Base-by-base conservation (phyloP, 2,888 invertebrate genomes). In the Formica aserva region DNA sequence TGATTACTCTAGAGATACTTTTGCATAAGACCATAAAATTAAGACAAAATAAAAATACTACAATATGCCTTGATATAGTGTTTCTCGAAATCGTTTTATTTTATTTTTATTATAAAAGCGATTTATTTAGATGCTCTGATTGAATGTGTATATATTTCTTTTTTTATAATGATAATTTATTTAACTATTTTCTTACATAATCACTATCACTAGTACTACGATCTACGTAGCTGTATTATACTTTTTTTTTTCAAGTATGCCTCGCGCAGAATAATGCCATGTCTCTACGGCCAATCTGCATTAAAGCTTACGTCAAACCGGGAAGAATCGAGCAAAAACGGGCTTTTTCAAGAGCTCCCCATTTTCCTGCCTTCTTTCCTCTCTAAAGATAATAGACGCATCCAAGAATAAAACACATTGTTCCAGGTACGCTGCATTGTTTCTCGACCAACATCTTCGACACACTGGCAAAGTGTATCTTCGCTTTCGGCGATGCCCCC, bases 371-470 rank as follows among this genome's bases (percentile, higher is more conserved):
- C 60, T 60, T 26, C 60, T 71, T 26, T 32, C 48, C 35, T 71
- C 45, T 72, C 35, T 18, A 57, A 35, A 13, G 72, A 60, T 60
- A 72, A 80, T 72, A 45, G 78, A 48, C 60, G 71, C 72, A 32
- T 72, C 22, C 60, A n/a, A 48, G 45, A 80, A 80, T 80, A 71
- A 80, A 80, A 72, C 60, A 35, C 72, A 72, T 80, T 80, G 78
- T 80, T 62, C 35, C 22, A 71, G 32, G 6, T 32, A 32, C 22
- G 18, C n/a, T 22, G 35, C 60, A 72, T 80, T 80, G 78, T 80
- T 45, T 72, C 13, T 57, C 71, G 78, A 71, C 78, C 72, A 72
- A 60, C 72, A 78, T 78, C 78, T 78, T 78, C 71, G 45, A 71
- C 71, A 60, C 22, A 13, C 5, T 15, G n/a, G 35, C 72, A 60